Base-by-base conservation (phyloP, 2,113 vertebrate genomes). In the Chauna torquata region DNA sequence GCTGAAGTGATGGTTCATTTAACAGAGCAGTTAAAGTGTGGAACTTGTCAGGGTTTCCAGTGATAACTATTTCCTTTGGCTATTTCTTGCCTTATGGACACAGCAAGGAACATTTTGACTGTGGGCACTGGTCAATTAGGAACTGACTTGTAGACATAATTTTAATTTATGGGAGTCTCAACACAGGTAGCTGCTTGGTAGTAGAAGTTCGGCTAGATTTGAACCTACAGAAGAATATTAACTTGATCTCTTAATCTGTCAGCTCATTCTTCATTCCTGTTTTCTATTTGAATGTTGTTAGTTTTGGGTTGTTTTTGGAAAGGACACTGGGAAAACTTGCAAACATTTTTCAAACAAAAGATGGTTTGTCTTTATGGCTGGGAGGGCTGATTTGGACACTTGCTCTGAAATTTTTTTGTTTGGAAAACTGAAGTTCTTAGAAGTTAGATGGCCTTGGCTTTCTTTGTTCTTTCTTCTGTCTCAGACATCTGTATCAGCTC, bases 351-450 rank as follows among this genome's bases (percentile, higher is more conserved):
- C 86, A 94, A 86, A 94, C 81, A 95, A 94, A 96, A 92, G 88
- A 79, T 94, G 86, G 81, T 94, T 96, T 97, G 95, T 92, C 92
- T 92, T 91, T 64, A 82, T 97, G 95, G 45, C 91, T 95, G 95
- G 81, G 83, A 94, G 95, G 91, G 83, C 93, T 96, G 94, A 84
- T 82, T 89, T 94, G 91, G 95, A 94, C 87, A 96, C 65, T 96
- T 79, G 52, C 52, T 82, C 80, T 91, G 77, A 65, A 4, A 14
- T 76, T n/a, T 81, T 86, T 85, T 77, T 92, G 82, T 96, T 97
- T 96, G 94, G 65, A 95, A 96, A 97, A 94, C 83, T 72, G 86
- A 95, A 95, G 87, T 97, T 97, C 96, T 97, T 97, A 97, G 96
- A 97, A 95, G 89, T 96, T 91, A 85, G 89, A 91, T 95, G 89